Evolutionary conservation across 2,113 vertebrate species (phyloP).

Genomic region (Heloderma charlesbogerti): DNA sequence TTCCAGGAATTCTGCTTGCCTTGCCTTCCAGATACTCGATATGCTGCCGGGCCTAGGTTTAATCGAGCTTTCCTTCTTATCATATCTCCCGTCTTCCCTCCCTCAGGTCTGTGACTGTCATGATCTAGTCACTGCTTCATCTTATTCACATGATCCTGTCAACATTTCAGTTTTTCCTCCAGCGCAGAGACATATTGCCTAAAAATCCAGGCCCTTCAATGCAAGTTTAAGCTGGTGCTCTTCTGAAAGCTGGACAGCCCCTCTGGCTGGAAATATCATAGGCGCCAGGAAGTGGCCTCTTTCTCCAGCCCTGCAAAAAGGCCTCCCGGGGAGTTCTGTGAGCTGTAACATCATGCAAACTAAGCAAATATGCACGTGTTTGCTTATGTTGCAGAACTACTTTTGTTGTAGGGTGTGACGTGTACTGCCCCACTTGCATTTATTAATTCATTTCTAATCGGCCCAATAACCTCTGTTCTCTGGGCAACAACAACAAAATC

Average conservation of each 20-base stretch:
- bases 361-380: background rate
- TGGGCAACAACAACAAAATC: background rate
- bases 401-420: background rate
- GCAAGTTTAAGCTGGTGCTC: background rate
- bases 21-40: accelerated
- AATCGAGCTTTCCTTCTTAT: background rate
- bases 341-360: background rate
- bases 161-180: background rate
- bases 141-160: background rate
- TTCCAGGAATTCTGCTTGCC: background rate
- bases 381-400: background rate
- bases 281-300: background rate
- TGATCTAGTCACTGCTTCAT: accelerated
- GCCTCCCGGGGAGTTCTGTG: background rate
- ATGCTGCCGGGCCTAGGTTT: background rate
- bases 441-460: too few species aligned
- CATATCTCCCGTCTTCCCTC: background rate
- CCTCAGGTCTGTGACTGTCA: background rate
- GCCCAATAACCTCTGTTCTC: too few species aligned
- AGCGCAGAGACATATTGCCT: too few species aligned
- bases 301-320: background rate
- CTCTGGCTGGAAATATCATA: background rate
- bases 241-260: background rate
- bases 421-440: background rate
- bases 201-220: background rate